Evolutionary conservation across 2,888 invertebrate genomes (phyloP).

Genomic region (Tipula helvola): DNA sequence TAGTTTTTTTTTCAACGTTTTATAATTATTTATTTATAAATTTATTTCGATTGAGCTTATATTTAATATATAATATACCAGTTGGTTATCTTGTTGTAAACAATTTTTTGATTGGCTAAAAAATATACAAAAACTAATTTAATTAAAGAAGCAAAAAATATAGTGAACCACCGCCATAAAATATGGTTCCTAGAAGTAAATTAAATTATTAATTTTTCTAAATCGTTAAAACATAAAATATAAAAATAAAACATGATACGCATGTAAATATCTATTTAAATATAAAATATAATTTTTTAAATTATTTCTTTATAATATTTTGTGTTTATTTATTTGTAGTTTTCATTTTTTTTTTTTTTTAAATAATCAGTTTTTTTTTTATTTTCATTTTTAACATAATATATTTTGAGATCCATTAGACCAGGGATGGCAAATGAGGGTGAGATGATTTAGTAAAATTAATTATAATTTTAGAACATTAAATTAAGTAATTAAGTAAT

Average conservation of each 20-base stretch:
- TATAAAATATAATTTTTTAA: neutral
- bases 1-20: neutral
- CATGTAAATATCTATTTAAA: neutral
- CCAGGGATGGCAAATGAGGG: neutral
- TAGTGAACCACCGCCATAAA: slow-evolving; percentile 4
- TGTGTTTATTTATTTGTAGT: neutral
- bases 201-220: neutral
- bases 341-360: neutral
- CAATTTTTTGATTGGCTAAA: neutral
- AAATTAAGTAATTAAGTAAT: neutral
- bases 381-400: neutral
- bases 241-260: neutral
- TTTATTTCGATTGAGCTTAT: neutral
- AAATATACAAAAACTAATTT: neutral
- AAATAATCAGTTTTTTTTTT: neutral
- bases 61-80: neutral
- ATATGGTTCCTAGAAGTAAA: neutral
- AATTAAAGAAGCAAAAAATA: neutral
- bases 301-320: neutral
- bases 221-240: neutral
- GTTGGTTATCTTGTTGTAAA: neutral
- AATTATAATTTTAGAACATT: neutral
- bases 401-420: slow-evolving; percentile 9
- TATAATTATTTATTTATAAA: neutral
- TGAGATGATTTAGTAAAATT: neutral